phyloP scores from a whole-genome alignment of 2,797 vertebrate species.

The Diplodus puntazzo region DNA sequence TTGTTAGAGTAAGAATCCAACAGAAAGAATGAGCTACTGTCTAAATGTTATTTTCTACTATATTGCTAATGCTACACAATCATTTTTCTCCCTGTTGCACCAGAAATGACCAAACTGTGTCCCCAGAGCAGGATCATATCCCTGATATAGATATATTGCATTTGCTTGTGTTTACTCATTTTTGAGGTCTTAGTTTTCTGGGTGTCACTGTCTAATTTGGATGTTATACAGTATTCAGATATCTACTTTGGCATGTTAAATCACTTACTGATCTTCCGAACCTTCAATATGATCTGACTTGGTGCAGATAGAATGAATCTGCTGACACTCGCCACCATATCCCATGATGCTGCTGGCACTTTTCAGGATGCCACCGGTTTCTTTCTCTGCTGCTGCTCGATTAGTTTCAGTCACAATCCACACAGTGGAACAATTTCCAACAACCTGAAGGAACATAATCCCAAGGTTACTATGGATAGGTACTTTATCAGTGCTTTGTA shows the following conservation, averaged over 20 bases:
- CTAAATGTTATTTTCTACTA: too few relatives aligned
- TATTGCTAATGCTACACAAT: too few relatives aligned
- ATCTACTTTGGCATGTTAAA: neutral
- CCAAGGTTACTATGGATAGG: neutral
- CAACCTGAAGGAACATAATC: constrained; percentile 32
- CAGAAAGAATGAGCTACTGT: too few relatives aligned
- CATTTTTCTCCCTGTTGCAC: too few relatives aligned
- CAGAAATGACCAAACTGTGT: too few relatives aligned
- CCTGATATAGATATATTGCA: too few relatives aligned
- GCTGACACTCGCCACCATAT: constrained; percentile 62
- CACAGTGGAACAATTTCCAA: constrained; percentile 60
- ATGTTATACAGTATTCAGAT: neutral
- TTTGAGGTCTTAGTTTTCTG: too few relatives aligned
- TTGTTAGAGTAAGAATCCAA: too few relatives aligned
- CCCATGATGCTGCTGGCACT: constrained; percentile 37
- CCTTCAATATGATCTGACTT: constrained; percentile 17
- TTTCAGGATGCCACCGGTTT: constrained; percentile 59
- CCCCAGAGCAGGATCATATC: too few relatives aligned
- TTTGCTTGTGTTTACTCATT: too few relatives aligned
- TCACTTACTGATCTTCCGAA: constrained; percentile 20
- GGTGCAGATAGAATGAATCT: constrained; percentile 68
- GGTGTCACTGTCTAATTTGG: too few relatives aligned
- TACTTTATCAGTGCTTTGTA: neutral
- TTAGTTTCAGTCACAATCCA: constrained; percentile 61
- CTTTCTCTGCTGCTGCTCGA: constrained; percentile 46